Percentiles rank a stretch among this genome's conserved stretches.
Conservation (phyloP, 2,888 invertebrate species). For the Pheosia gnoma region DNA sequence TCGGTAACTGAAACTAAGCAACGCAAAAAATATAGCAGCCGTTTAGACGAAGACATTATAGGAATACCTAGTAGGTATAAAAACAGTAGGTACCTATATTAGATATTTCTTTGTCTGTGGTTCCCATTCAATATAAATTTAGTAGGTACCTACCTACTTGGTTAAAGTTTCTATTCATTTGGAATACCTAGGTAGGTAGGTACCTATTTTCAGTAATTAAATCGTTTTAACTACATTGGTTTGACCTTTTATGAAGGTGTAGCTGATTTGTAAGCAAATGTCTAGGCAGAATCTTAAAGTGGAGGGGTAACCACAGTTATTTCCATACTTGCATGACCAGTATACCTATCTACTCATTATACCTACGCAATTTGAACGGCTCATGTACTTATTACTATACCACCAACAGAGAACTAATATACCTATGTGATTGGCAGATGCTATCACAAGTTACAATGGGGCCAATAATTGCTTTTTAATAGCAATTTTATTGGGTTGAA, state of each 20-base stretch:
- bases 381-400: slow-evolving; percentile 13
- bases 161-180: too few species aligned
- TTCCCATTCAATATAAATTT: too few species aligned
- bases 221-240: not conserved
- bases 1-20: slow-evolving; percentile 11
- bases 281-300: not conserved
- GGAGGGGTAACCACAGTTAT: slow-evolving; percentile 26
- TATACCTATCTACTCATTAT: slow-evolving; percentile 8
- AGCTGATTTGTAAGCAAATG: not conserved
- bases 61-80: too few species aligned
- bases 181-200: too few species aligned
- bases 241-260: not conserved
- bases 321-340: slow-evolving; percentile 28
- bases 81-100: too few species aligned
- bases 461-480: slow-evolving; percentile 38
- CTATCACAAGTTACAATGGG: slow-evolving; percentile 23
- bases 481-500: slow-evolving; percentile 20
- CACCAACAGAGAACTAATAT: slow-evolving; percentile 28
- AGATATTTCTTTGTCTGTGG: too few species aligned
- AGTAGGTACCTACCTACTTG: too few species aligned
- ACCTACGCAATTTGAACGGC: slow-evolving; percentile 6
- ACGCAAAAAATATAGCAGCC: too few species aligned
- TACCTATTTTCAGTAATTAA: too few species aligned
- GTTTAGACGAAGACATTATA: too few species aligned
- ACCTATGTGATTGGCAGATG: slow-evolving; percentile 25